These are phyloP conservation scores for Carettochelys insculpta DNA, from an alignment of 2,113 vertebrate genomes.

Conservation along the genomic window DNA sequence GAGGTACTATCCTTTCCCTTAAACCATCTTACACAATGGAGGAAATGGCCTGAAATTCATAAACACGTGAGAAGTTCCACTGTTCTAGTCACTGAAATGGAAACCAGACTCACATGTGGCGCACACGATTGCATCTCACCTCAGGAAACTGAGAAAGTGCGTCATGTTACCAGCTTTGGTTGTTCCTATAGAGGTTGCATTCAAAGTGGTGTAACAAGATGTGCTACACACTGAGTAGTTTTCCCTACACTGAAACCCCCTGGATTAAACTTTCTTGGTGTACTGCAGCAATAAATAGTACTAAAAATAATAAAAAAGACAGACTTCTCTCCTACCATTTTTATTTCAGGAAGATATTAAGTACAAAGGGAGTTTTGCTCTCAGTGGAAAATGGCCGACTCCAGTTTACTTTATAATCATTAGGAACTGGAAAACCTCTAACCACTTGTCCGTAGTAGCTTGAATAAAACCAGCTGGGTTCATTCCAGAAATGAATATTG, in stretches of 20 bases:
- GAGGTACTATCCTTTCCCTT: slow-evolving; percentile 4
- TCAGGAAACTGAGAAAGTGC: slow-evolving; percentile 60
- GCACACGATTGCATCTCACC: slow-evolving; percentile 18
- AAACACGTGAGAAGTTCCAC: slow-evolving; percentile 47
- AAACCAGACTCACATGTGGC: slow-evolving; percentile 55
- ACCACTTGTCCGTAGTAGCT: slow-evolving; percentile 62
- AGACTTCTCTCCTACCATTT: slow-evolving; percentile 61
- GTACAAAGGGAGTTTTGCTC: slow-evolving; percentile 60
- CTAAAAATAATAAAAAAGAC: slow-evolving; percentile 68
- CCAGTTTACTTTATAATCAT: slow-evolving; percentile 70
- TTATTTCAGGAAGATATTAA: slow-evolving; percentile 66
- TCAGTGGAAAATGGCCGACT: slow-evolving; percentile 54
- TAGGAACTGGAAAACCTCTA: slow-evolving; percentile 74
- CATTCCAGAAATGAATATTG: slow-evolving; percentile 68
- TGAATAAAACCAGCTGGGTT: slow-evolving; percentile 65
- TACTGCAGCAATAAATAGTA: slow-evolving; percentile 1
- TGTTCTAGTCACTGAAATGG: slow-evolving; percentile 60
- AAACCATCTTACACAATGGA: slow-evolving; percentile 16
- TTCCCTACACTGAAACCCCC: slow-evolving; percentile 43
- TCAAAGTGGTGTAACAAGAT: slow-evolving; percentile 57
- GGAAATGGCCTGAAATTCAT: slow-evolving; percentile 41
- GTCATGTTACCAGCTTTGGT: slow-evolving; percentile 52
- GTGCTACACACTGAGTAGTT: slow-evolving; percentile 62
- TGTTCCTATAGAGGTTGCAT: slow-evolving; percentile 51
- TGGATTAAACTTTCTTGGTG: slow-evolving; percentile 60